phyloP scores from a whole-genome alignment of 2,797 vertebrate genomes.

The Lutra lutra region DNA sequence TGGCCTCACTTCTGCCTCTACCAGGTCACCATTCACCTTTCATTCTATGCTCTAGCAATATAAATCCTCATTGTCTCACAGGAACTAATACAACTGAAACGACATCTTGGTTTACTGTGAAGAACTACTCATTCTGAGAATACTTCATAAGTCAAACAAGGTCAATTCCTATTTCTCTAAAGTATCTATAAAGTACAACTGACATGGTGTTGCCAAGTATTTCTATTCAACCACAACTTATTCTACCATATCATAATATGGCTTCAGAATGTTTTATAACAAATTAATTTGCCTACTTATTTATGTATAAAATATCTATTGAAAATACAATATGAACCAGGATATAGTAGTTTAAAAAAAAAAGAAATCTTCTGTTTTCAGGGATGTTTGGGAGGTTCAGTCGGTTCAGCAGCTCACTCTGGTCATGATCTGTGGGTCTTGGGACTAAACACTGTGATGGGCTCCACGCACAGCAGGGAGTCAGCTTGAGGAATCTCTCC shows the following conservation, averaged over 20 bases:
- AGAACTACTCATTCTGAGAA: not conserved
- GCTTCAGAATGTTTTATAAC: not conserved
- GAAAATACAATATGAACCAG: not conserved
- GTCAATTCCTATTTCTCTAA: not conserved
- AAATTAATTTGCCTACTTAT: not conserved
- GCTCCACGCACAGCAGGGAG: not conserved
- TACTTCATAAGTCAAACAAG: not conserved
- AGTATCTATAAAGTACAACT: not conserved
- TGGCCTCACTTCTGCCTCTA: not conserved
- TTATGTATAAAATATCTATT: not conserved
- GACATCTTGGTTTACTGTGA: not conserved
- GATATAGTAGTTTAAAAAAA: not conserved
- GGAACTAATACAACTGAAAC: not conserved
- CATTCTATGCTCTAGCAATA: not conserved
- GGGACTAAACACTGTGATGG: not conserved
- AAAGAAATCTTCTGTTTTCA: not conserved
- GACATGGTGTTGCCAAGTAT: not conserved
- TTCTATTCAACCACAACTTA: not conserved
- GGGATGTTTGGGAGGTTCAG: not conserved
- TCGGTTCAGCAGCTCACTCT: not conserved
- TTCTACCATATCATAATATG: not conserved
- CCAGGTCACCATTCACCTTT: accelerated
- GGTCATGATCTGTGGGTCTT: not conserved
- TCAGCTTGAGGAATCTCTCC: not conserved
- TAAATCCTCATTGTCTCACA: not conserved